Evolutionary conservation across 2,888 invertebrate species (phyloP).

Genomic region (Steinernema carpocapsae): DNA sequence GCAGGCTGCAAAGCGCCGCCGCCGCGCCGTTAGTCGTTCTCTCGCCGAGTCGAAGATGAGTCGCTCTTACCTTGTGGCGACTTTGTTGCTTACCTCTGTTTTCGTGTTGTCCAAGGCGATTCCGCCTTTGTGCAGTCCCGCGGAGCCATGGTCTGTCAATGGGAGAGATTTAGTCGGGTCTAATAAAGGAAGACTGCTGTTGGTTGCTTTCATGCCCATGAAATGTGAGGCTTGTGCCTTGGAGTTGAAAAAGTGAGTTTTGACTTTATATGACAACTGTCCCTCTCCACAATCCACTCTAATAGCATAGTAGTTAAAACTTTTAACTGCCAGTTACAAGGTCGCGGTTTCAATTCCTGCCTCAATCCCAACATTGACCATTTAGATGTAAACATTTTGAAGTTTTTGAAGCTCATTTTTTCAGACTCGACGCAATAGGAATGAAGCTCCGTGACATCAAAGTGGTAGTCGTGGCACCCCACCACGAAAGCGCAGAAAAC

Average conservation of each 20-base stretch:
- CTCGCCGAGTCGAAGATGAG: not conserved
- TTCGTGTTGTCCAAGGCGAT: not conserved
- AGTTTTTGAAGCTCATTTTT: not conserved
- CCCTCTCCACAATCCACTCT: no score
- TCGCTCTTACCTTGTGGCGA: slow-evolving; percentile 1
- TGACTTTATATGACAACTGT: no score
- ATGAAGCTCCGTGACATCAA: slow-evolving; percentile 22
- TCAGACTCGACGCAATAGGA: slow-evolving; percentile 1
- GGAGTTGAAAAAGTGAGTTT: slow-evolving; percentile 32
- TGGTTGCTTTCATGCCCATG: slow-evolving; percentile 37
- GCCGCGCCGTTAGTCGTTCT: not conserved
- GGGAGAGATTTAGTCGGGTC: slow-evolving; percentile 36
- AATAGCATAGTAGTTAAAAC: no score
- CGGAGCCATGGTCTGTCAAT: slow-evolving; percentile 37
- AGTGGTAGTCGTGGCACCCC: slow-evolving; percentile 13
- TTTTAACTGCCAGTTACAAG: no score
- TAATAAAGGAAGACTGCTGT: slow-evolving; percentile 33
- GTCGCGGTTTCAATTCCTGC: no score
- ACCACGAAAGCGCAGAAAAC: not conserved
- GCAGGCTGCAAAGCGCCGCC: not conserved
- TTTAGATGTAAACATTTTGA: no score
- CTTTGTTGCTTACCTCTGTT: not conserved
- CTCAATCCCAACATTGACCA: no score
- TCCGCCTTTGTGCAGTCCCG: slow-evolving; percentile 31
- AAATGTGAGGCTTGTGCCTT: slow-evolving; percentile 16